Percentiles rank a stretch among this genome's conserved stretches.
Conservation (phyloP, 2,888 invertebrate species). For the Gerris lacustris region DNA sequence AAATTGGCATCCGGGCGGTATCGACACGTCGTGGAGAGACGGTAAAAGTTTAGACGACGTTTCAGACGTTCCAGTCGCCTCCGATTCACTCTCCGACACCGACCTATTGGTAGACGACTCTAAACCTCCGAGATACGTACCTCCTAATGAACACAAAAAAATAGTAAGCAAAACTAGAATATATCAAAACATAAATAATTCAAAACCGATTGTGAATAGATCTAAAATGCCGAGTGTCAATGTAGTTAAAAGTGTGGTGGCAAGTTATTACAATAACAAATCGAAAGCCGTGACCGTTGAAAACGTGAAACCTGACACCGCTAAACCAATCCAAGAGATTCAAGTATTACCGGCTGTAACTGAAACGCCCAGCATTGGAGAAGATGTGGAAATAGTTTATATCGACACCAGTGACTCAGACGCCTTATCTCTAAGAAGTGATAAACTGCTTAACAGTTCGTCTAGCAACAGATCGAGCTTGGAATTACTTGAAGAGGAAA, state of each 20-base stretch:
- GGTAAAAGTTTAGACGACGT: conserved; percentile 28
- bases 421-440: conserved; percentile 15
- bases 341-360: not conserved
- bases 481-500: not conserved
- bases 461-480: conserved; percentile 1
- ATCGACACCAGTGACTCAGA: conserved; percentile 26
- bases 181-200: not conserved
- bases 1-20: conserved; percentile 28
- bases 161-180: not conserved
- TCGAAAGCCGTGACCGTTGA: not conserved
- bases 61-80: conserved; percentile 46
- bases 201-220: not conserved
- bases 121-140: conserved; percentile 9
- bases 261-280: not conserved
- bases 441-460: not conserved
- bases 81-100: conserved; percentile 25
- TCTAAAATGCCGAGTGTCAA: not conserved
- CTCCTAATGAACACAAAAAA: not conserved
- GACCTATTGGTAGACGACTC: conserved; percentile 40
- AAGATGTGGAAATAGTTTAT: conserved; percentile 23
- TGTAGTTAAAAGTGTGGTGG: conserved; percentile 4
- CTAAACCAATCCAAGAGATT: not conserved
- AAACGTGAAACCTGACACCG: not conserved
- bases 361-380: conserved; percentile 10
- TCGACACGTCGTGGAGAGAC: conserved; percentile 29